Evolutionary conservation across 2,888 invertebrate genomes (phyloP).

Genomic region (Agrilus biguttatus): DNA sequence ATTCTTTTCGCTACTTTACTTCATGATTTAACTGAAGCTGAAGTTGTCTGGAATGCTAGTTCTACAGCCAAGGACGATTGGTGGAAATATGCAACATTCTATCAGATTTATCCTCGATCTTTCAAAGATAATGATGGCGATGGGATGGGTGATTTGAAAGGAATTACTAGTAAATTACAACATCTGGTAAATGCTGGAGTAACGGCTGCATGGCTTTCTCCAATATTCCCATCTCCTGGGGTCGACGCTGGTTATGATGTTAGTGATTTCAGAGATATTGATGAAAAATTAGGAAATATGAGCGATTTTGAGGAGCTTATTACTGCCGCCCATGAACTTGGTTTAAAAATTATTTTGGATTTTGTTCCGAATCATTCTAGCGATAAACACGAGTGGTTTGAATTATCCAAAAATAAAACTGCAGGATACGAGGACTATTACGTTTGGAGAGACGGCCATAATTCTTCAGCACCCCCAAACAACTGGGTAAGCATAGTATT

Average conservation of each 20-base stretch:
- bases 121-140: slow-evolving; percentile 67
- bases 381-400: slow-evolving; percentile 63
- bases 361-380: slow-evolving; percentile 43
- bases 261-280: too few relatives aligned
- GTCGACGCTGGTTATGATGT: too few relatives aligned
- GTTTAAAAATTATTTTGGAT: slow-evolving; percentile 24
- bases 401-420: slow-evolving; percentile 43
- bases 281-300: too few relatives aligned
- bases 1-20: too few relatives aligned
- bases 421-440: slow-evolving; percentile 57
- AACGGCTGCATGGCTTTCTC: too few relatives aligned
- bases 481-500: too few relatives aligned
- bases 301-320: slow-evolving; percentile 27
- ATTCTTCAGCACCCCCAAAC: slow-evolving; percentile 56
- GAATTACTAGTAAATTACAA: slow-evolving; percentile 20
- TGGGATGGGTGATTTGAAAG: slow-evolving; percentile 50
- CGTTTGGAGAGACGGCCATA: slow-evolving; percentile 57
- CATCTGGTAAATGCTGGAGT: too few relatives aligned
- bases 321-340: slow-evolving; percentile 25
- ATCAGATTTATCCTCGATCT: slow-evolving; percentile 69
- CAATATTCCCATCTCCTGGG: too few relatives aligned
- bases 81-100: slow-evolving; percentile 65
- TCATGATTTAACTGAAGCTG: too few relatives aligned
- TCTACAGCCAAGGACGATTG: slow-evolving; percentile 31
- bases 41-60: too few relatives aligned